Conservation (phyloP, 2,113 vertebrate genomes). For the Amphilophus citrinellus region DNA sequence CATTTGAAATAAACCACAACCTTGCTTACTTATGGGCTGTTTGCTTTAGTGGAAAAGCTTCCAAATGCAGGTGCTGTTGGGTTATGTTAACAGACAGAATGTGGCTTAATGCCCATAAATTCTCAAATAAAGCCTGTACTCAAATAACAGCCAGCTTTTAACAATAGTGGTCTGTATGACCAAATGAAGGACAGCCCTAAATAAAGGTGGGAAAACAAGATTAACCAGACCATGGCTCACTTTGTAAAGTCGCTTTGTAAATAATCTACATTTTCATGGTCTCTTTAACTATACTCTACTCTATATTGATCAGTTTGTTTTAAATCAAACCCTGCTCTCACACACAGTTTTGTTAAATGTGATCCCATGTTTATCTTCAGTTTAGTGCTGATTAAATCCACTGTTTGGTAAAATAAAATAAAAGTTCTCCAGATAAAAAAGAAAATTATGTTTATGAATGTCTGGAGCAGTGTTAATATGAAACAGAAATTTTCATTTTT, state of each 20-base stretch:
- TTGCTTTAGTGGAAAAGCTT: slow-evolving; percentile 41
- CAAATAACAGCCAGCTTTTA: slow-evolving; percentile 40
- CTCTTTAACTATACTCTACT: not conserved
- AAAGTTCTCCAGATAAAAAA: not conserved
- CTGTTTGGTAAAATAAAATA: not conserved
- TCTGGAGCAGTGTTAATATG: not conserved
- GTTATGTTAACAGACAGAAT: slow-evolving; percentile 38
- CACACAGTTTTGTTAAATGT: not conserved
- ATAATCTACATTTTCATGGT: slow-evolving; percentile 8
- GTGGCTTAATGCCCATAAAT: slow-evolving; percentile 36
- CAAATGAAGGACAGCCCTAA: slow-evolving; percentile 32
- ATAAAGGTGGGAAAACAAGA: not conserved
- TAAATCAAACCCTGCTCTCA: not conserved
- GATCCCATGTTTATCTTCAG: not conserved
- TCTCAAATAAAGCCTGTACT: slow-evolving; percentile 34
- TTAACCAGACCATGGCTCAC: not conserved
- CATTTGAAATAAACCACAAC: slow-evolving; percentile 13
- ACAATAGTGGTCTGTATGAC: slow-evolving; percentile 6
- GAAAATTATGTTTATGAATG: not conserved
- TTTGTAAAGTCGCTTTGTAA: not conserved
- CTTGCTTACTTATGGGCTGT: slow-evolving; percentile 35
- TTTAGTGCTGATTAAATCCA: not conserved
- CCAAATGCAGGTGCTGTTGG: slow-evolving; percentile 27
- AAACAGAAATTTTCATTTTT: not conserved
- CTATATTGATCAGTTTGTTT: not conserved